Conservation (phyloP, 1,140 invertebrate genomes). For the Cydia strobilella region DNA sequence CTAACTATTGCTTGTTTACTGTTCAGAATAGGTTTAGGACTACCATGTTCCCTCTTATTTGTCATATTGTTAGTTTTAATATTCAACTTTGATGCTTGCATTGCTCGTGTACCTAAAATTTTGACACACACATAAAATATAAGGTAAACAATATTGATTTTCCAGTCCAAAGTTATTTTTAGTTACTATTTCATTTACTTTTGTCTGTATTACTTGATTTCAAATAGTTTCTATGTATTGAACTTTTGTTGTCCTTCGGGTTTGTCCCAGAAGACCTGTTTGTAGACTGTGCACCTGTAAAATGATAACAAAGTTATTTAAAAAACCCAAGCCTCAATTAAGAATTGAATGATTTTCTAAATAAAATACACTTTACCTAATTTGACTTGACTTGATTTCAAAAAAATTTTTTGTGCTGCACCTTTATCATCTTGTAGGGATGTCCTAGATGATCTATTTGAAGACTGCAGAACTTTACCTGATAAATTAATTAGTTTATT, state of each 20-base stretch:
- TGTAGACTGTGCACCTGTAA: not conserved
- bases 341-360: not conserved
- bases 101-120: conserved; percentile 48
- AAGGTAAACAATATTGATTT: conserved; percentile 11
- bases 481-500: not conserved
- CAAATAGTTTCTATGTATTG: not conserved
- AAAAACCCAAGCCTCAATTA: not conserved
- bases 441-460: not conserved
- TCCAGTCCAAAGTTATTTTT: conserved; percentile 1
- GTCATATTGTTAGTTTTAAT: conserved; percentile 47
- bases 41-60: conserved; percentile 48
- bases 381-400: not conserved
- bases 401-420: not conserved
- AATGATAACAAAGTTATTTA: not conserved
- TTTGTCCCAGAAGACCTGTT: not conserved
- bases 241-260: not conserved
- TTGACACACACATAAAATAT: conserved; percentile 24
- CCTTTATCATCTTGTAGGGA: not conserved
- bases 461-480: not conserved
- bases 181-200: not conserved
- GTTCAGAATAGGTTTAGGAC: conserved; percentile 42
- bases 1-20: conserved; percentile 42
- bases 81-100: conserved; percentile 46
- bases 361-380: not conserved
- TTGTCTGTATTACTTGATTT: not conserved